phyloP scores from a whole-genome alignment of 1,140 invertebrate species.

The Megalopta genalis region DNA sequence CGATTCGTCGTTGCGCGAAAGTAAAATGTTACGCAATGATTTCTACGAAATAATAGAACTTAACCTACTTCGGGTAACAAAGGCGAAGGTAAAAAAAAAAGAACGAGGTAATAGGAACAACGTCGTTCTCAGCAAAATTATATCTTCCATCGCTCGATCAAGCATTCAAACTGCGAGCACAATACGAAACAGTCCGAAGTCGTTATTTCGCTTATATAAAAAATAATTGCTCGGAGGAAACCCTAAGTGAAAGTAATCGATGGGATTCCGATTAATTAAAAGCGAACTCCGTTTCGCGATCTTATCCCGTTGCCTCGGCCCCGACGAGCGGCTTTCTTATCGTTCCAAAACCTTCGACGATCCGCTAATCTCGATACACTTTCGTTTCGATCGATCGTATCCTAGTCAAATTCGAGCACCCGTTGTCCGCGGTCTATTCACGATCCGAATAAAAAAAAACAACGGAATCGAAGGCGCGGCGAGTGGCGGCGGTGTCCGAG shows the following conservation, averaged over 20 bases:
- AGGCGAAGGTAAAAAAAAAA: neutral
- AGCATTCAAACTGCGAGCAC: conserved; percentile 18
- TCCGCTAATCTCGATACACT: neutral
- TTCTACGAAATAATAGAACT: neutral
- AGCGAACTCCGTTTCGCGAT: conserved; percentile 19
- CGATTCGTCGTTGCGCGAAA: neutral
- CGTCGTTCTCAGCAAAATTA: conserved; percentile 11
- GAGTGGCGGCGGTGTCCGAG: neutral
- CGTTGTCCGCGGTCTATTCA: too few species aligned
- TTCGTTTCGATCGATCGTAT: neutral
- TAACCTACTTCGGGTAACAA: neutral
- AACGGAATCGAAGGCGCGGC: too few species aligned
- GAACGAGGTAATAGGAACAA: neutral
- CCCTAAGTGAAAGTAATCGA: conserved; percentile 40
- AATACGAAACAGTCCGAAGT: conserved; percentile 11
- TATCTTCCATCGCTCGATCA: conserved; percentile 10
- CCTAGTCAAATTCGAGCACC: too few species aligned
- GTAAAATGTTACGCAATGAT: neutral
- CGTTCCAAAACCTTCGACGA: neutral
- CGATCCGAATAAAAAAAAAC: too few species aligned
- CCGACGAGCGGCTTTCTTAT: neutral
- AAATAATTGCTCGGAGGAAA: conserved; percentile 34
- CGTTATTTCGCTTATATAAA: conserved; percentile 34
- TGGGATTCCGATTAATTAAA: conserved; percentile 34
- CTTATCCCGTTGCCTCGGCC: neutral